Percentiles rank a stretch among this genome's conserved stretches.
Evolutionary conservation across 2,888 invertebrate species (phyloP).

Genomic region (Myathropa florea): DNA sequence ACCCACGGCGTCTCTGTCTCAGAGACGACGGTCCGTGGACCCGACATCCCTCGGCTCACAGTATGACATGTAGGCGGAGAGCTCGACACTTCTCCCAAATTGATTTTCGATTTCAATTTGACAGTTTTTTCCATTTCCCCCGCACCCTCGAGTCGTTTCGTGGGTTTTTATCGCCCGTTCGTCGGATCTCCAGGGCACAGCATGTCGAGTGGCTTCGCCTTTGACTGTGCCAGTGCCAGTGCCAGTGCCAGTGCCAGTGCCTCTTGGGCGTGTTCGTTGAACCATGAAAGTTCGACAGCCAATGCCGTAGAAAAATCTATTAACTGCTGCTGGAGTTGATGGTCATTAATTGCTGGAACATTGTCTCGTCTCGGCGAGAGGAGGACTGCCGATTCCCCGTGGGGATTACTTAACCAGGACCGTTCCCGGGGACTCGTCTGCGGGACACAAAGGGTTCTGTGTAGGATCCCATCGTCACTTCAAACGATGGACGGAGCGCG

Average conservation of each 20-base stretch:
- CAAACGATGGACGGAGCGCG: slow-evolving; percentile 12
- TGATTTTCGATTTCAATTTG: slow-evolving; percentile 64
- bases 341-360: slow-evolving; percentile 59
- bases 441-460: slow-evolving; percentile 19
- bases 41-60: neutral
- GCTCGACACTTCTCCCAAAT: slow-evolving; percentile 53
- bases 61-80: slow-evolving; percentile 27
- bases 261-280: slow-evolving; percentile 39
- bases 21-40: slow-evolving; percentile 14
- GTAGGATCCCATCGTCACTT: slow-evolving; percentile 1
- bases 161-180: neutral
- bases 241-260: no score
- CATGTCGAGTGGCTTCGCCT: no score
- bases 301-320: slow-evolving; percentile 45
- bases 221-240: neutral
- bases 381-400: slow-evolving; percentile 27
- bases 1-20: slow-evolving; percentile 14
- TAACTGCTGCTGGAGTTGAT: slow-evolving; percentile 58
- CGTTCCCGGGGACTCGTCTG: neutral
- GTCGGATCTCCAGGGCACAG: no score
- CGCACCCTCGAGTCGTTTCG: neutral
- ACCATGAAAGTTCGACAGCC: slow-evolving; percentile 31
- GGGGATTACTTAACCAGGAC: slow-evolving; percentile 39
- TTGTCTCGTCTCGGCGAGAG: slow-evolving; percentile 9
- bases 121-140: slow-evolving; percentile 15